Evolutionary conservation across 2,113 vertebrate genomes (phyloP), one percentile per base, ranked within the genome.

Genomic region (Brachyhypopomus gauderio): DNA sequence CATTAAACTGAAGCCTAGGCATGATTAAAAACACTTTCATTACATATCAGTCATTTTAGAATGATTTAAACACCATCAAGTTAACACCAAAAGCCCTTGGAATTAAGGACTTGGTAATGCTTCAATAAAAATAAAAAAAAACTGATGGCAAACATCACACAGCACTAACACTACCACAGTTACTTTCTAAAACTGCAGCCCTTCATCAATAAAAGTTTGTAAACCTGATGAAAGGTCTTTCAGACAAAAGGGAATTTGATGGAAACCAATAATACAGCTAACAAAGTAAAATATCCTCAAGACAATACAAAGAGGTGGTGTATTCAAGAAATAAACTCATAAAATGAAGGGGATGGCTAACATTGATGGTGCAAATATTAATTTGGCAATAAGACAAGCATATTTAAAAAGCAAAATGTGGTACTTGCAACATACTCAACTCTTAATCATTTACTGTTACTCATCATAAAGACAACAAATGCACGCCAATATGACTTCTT

Each of bases 361-460:
- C 25, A 22, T 74, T 58, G 22, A 20, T 70, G 77, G 36, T 70
- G 69, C 70, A 20, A 67, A 48, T 76, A 74, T 80, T 72, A 62
- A 55, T 77, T 80, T 83, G 55, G 62, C 60, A 80, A 80, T 83
- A 69, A 66, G 48, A 85, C 62, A 36, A 77, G 17, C 52, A 77
- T 66, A 80, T 56, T 25, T 77, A 62, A 38, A 52, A 76, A 77
- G 69, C 71, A 79, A 85, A 69, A 58, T 78, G 78, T 78, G 84
- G 78, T 74, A 78, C 78, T 84, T 71, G 25, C 60, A 74, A 48
- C 60, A 23, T 75, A 72, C 36, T 77, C 41, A n/a, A 77, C 38
- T 77, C 67, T 41, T 72, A 71, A 69, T 52, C 62, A 25, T 77
- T 67, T 34, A 36, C 45, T 78, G 25, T 58, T 78, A 45, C 6